Conservation (phyloP, 2,797 vertebrate species). For the Psittacula derbiana region DNA sequence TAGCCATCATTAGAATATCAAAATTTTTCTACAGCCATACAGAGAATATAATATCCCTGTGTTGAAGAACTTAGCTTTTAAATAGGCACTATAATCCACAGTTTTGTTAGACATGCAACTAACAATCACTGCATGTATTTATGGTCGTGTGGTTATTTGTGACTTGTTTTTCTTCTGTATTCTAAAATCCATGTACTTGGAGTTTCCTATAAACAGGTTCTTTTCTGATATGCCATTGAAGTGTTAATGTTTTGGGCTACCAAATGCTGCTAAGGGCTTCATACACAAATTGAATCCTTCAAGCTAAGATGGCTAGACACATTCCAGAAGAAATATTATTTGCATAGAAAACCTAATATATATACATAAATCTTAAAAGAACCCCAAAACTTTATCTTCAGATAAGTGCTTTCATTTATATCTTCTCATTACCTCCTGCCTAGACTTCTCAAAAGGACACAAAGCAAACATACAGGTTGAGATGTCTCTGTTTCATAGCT, state of each 20-base stretch:
- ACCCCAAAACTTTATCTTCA: not conserved
- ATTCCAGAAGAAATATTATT: not conserved
- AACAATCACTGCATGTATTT: not conserved
- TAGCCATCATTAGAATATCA: not conserved
- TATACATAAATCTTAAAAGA: not conserved
- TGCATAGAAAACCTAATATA: not conserved
- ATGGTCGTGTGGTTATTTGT: not conserved
- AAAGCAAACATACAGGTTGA: not conserved
- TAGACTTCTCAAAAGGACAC: not conserved
- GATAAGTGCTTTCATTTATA: not conserved
- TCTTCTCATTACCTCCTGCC: not conserved
- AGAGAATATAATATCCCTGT: not conserved
- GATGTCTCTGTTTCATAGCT: not conserved
- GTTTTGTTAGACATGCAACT: not conserved
- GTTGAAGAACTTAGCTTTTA: not conserved
- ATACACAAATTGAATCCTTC: not conserved
- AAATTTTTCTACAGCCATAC: not conserved
- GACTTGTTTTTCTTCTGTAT: not conserved
- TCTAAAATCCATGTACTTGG: not conserved
- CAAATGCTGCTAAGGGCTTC: not conserved
- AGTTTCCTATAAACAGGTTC: not conserved
- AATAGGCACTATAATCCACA: not conserved
- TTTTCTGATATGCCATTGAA: not conserved
- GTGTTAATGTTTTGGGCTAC: not conserved
- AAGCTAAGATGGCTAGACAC: not conserved